phyloP scores from a whole-genome alignment of 2,113 vertebrate species.

The Plestiodon gilberti region DNA sequence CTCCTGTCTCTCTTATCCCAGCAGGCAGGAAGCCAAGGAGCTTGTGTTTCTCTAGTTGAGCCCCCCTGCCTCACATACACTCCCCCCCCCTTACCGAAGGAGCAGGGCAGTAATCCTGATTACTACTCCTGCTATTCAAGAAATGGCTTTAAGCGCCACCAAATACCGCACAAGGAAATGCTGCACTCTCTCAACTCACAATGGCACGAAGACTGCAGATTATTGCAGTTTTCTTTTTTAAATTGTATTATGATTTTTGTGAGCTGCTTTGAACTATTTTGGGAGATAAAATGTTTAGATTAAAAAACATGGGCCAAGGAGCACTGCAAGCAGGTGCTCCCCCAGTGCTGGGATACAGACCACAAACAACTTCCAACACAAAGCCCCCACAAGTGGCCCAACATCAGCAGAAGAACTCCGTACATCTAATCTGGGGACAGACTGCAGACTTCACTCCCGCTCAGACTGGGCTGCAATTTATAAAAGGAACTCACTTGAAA shows the following conservation, averaged over 20 bases:
- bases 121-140: neutral
- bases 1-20: no score
- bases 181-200: neutral
- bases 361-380: no score
- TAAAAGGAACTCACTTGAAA: constrained; percentile 84
- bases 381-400: neutral
- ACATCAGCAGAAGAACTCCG: neutral
- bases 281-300: neutral
- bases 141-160: neutral
- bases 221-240: neutral
- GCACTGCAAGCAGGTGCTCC: neutral
- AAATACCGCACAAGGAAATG: neutral
- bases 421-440: neutral
- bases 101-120: neutral
- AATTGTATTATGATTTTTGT: neutral
- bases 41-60: neutral
- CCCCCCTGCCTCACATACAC: no score
- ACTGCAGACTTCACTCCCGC: neutral
- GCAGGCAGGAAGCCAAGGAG: neutral
- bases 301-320: neutral
- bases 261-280: neutral
- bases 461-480: neutral
- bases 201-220: neutral
- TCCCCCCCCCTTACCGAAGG: no score
- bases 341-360: neutral